Evolutionary conservation across 2,888 invertebrate species (phyloP), one percentile per base, ranked within the genome.

Genomic region (Lasioglossum oenotherae): DNA sequence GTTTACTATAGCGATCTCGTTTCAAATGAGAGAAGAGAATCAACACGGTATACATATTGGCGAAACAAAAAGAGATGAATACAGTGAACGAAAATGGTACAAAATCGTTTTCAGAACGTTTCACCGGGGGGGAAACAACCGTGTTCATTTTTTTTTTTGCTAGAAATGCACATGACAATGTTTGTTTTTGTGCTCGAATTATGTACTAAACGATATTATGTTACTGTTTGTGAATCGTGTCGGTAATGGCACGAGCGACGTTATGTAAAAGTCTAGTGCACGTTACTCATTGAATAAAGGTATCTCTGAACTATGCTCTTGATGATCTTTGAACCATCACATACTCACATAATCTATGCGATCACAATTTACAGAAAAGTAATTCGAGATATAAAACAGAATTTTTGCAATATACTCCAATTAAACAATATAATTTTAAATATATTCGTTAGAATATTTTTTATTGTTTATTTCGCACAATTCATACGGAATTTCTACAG

Each of bases 261-360:
- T 23, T 72, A 80, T 80, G 87, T 87, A 78, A 84, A 82, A 75
- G 49, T 67, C 41, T 60, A 74, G 41, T 83, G 74, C 78, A 83
- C 77, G 79, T 86, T 79, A 71, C 16, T 84, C 69, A 79, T 79
- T 44, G 79, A 86, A 87, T 87, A 87, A 87, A 87, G 69, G 49
- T 81, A 75, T 83, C 49, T 79, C 14, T 75, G 82, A 67, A 81
- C 46, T 76, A 35, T 69, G n/a, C 41, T 73, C 38, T 67, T 16
- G 27, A 8, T 14, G n/a, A 8, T 44, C 16, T 46, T n/a, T 72
- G 8, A 64, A 72, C 53, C 16, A 27, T 38, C 27, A 23, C 35
- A 44, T 23, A 5, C 10, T 46, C 16, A 46, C 12, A 46, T 46
- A 38, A 27, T 69, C 19, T 38, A 8, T 41, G n/a, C 10, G 14